Conservation (phyloP, 1,140 invertebrate genomes). For the Drosophila rufa region DNA sequence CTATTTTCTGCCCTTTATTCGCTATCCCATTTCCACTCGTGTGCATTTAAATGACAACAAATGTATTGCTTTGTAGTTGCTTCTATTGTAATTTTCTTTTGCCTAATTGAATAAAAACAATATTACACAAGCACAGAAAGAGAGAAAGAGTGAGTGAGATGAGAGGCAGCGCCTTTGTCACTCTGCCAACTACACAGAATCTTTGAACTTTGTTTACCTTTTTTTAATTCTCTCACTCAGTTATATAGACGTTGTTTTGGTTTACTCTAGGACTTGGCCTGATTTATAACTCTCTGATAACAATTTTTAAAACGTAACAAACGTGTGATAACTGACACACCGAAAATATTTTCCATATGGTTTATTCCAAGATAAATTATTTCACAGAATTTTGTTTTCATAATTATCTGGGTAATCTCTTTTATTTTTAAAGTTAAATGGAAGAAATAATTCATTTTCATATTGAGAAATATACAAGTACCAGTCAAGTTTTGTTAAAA, state of each 20-base stretch:
- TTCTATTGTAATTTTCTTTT: constrained; percentile 52
- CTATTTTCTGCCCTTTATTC: neutral
- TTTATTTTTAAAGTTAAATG: neutral
- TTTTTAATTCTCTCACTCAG: constrained; percentile 2
- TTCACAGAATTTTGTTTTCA: neutral
- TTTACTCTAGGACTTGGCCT: constrained; percentile 18
- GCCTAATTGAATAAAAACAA: constrained; percentile 63
- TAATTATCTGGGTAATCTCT: neutral
- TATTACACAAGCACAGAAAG: constrained; percentile 47
- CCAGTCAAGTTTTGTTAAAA: no score
- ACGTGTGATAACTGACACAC: constrained; percentile 14
- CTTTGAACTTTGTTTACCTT: constrained; percentile 52
- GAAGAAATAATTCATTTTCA: neutral
- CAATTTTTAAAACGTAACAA: neutral
- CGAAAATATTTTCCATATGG: neutral
- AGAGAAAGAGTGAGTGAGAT: constrained; percentile 1
- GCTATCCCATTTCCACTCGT: constrained; percentile 40
- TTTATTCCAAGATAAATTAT: neutral
- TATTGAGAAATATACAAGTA: neutral
- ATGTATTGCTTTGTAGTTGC: constrained; percentile 39
- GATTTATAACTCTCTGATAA: constrained; percentile 39
- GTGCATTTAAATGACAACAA: constrained; percentile 55
- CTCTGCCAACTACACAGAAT: constrained; percentile 48
- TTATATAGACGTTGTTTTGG: constrained; percentile 2
- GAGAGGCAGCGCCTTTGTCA: constrained; percentile 19